Percentiles rank a stretch among this genome's conserved stretches.
These are phyloP conservation scores for Holothuria scabra DNA, from an alignment of 53 echinoderm and acorn worm species.

Conservation along the genomic window DNA sequence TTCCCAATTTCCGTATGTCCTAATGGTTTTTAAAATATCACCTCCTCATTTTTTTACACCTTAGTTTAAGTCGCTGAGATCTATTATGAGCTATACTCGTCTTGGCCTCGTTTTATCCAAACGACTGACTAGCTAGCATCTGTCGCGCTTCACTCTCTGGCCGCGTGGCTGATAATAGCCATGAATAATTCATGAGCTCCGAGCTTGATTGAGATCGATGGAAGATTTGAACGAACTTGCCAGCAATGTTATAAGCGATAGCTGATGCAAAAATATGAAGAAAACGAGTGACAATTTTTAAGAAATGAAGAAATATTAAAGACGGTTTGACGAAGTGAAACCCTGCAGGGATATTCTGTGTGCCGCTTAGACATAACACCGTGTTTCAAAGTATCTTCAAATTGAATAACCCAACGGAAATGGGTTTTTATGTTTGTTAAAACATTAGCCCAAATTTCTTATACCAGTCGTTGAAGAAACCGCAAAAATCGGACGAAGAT, in stretches of 20 bases:
- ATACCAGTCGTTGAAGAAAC: too few relatives aligned
- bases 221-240: slow-evolving; percentile 2
- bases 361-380: too few relatives aligned
- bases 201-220: slow-evolving; percentile 27
- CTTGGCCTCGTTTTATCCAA: slow-evolving; percentile 23
- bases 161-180: slow-evolving; percentile 39
- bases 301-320: too few relatives aligned
- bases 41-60: slow-evolving; percentile 24
- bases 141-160: slow-evolving; percentile 24
- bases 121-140: slow-evolving; percentile 15
- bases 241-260: slow-evolving; percentile 26
- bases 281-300: background rate
- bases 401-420: too few relatives aligned
- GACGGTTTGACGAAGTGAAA: too few relatives aligned
- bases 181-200: slow-evolving; percentile 41
- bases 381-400: too few relatives aligned
- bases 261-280: slow-evolving; percentile 33
- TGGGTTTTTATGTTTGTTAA: too few relatives aligned
- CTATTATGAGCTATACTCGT: too few relatives aligned
- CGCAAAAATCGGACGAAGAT: background rate
- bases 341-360: too few relatives aligned
- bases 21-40: slow-evolving; percentile 38
- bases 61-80: slow-evolving; percentile 5
- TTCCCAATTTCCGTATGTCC: slow-evolving; percentile 44
- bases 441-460: too few relatives aligned